These are phyloP conservation scores for Tapirus terrestris DNA, from an alignment of 2,113 vertebrate genomes.

Conservation along the genomic window DNA sequence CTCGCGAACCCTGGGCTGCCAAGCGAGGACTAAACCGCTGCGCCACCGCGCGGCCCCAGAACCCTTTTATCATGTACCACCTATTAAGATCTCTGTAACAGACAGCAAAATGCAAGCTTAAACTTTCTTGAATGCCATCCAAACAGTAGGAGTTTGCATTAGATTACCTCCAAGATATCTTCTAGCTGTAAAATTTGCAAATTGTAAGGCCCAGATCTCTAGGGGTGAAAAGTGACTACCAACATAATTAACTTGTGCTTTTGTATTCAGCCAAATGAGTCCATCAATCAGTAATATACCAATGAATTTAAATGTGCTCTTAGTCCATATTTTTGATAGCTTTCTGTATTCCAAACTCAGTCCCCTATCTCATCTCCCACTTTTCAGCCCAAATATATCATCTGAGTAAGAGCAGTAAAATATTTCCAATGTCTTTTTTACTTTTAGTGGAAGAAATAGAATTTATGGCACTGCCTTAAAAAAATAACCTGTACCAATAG, in stretches of 20 bases:
- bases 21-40: too few relatives aligned
- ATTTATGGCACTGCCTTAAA: constrained; percentile 51
- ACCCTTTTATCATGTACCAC: not conserved
- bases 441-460: constrained; percentile 30
- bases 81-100: not conserved
- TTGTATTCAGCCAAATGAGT: constrained; percentile 6
- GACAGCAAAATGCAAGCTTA: constrained; percentile 3
- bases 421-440: constrained; percentile 17
- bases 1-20: too few relatives aligned
- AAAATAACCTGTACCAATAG: not conserved
- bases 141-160: not conserved
- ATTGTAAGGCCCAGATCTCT: not conserved
- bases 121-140: not conserved
- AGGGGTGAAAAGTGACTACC: constrained; percentile 4
- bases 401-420: constrained; percentile 46
- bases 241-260: not conserved
- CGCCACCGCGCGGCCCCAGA: too few relatives aligned
- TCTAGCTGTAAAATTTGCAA: not conserved
- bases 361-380: not conserved
- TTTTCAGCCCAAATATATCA: constrained; percentile 28
- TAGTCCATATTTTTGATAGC: constrained; percentile 6
- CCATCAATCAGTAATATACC: not conserved
- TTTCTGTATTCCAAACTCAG: not conserved
- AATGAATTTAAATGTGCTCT: not conserved
- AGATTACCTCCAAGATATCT: not conserved